Percentiles rank a stretch among this genome's conserved stretches.
Evolutionary conservation across 2,113 vertebrate genomes (phyloP).

Genomic region (Cromileptes altivelis): DNA sequence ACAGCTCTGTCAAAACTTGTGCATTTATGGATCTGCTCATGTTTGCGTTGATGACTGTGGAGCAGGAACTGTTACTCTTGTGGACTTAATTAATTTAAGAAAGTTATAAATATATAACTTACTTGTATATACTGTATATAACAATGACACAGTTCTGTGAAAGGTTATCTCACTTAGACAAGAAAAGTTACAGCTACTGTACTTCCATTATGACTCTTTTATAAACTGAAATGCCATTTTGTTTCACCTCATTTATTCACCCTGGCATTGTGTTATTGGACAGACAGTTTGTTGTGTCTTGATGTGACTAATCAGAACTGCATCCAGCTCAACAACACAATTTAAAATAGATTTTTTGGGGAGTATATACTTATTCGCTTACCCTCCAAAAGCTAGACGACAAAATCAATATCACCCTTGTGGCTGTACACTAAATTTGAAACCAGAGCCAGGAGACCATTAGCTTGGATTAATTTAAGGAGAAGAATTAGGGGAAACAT

Average conservation of each 20-base stretch:
- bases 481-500: background rate
- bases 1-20: constrained; percentile 46
- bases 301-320: background rate
- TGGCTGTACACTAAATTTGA: background rate
- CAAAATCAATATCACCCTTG: constrained; percentile 2
- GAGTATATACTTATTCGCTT: background rate
- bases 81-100: background rate
- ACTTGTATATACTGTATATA: background rate
- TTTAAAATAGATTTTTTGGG: no score
- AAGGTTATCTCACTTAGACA: constrained; percentile 6
- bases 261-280: background rate
- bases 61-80: constrained; percentile 19
- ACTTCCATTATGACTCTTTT: background rate
- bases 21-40: constrained; percentile 47
- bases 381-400: background rate
- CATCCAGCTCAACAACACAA: no score
- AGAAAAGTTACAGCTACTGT: background rate
- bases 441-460: background rate
- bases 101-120: constrained; percentile 10
- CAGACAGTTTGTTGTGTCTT: background rate
- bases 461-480: background rate
- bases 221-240: background rate
- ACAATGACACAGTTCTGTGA: background rate
- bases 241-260: background rate
- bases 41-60: constrained; percentile 20